These are phyloP conservation scores for Bagarius yarrelli DNA, from an alignment of 2,113 vertebrate species.

Conservation along the genomic window DNA sequence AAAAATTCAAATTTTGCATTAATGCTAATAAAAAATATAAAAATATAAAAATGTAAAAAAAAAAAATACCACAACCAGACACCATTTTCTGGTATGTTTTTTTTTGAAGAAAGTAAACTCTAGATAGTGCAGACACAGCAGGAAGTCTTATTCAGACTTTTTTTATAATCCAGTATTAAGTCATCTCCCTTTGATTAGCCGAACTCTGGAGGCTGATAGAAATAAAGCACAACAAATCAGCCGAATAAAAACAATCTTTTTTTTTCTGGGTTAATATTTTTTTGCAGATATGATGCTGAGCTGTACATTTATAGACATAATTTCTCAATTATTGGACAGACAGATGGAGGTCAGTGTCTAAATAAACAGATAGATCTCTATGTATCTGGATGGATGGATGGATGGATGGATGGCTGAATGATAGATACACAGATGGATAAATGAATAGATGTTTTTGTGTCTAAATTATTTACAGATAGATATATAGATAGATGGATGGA, in stretches of 20 bases:
- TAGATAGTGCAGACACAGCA: neutral
- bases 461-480: too few species aligned
- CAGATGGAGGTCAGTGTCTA: too few species aligned
- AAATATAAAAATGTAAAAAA: neutral
- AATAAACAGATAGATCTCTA: too few species aligned
- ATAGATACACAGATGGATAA: too few species aligned
- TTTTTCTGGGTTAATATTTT: neutral
- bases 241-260: neutral
- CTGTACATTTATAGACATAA: too few species aligned
- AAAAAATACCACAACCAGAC: neutral
- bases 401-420: too few species aligned
- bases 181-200: conserved; percentile 17
- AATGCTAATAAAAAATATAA: neutral
- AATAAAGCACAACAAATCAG: neutral
- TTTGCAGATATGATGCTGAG: neutral
- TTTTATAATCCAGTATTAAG: conserved; percentile 1
- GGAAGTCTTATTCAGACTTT: conserved; percentile 6
- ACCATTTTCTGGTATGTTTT: conserved; percentile 1
- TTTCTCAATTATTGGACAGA: too few species aligned
- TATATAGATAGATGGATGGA: too few species aligned
- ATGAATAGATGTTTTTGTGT: too few species aligned
- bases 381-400: too few species aligned
- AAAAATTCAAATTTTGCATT: neutral
- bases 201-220: neutral
- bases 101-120: neutral